These are phyloP conservation scores for Benitochromis conjunctus DNA, from an alignment of 2,113 vertebrate genomes.

Conservation along the genomic window DNA sequence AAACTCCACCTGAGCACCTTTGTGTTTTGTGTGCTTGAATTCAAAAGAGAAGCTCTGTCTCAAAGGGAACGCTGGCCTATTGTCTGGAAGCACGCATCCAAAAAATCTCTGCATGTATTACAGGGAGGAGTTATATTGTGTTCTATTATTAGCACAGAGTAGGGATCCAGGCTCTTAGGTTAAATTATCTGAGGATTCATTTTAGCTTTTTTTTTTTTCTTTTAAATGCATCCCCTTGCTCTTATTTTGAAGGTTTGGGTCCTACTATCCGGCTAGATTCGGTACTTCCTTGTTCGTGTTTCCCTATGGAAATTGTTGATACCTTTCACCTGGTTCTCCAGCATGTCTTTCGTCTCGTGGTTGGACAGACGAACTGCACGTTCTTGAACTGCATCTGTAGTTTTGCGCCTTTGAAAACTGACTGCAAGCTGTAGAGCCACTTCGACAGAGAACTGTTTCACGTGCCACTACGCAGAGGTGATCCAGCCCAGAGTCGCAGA, in stretches of 20 bases:
- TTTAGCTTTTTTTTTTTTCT: background rate
- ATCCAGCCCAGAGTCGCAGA: background rate
- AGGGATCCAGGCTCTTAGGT: background rate
- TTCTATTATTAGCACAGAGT: background rate
- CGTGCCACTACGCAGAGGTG: background rate
- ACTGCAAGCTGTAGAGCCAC: background rate
- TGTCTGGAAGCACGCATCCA: background rate
- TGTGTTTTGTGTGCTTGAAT: background rate
- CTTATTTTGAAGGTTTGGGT: background rate
- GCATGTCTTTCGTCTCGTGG: background rate
- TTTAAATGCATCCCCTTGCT: background rate
- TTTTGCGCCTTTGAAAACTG: background rate
- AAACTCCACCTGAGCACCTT: background rate
- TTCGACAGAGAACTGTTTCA: fast-evolving
- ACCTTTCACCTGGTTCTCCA: background rate
- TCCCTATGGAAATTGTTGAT: background rate
- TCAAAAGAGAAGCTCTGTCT: background rate
- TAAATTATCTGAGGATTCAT: background rate
- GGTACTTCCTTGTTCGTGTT: background rate
- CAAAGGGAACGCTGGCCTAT: background rate
- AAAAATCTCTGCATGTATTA: background rate
- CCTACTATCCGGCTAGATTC: background rate
- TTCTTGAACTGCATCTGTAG: background rate
- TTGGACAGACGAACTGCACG: background rate
- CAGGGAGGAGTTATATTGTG: background rate